Percentiles rank a stretch among this genome's conserved stretches.
Evolutionary conservation across 2,113 vertebrate genomes (phyloP).

Genomic region (Sterrhoptilus dennistouni): DNA sequence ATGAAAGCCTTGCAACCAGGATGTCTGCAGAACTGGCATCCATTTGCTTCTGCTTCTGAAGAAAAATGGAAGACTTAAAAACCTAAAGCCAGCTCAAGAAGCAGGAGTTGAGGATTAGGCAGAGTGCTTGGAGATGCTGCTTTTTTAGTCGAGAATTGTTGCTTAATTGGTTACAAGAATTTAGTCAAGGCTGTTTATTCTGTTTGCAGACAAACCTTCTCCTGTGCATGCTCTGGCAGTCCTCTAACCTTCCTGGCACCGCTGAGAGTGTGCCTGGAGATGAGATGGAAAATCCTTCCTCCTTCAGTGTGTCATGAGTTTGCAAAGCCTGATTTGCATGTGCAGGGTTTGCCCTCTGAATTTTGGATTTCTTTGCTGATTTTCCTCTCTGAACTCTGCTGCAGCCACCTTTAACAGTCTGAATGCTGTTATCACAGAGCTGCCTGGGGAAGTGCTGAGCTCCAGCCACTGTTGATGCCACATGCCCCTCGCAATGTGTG

Average conservation of each 20-base stretch:
- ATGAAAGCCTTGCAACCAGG: neutral
- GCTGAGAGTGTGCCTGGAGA: accelerated
- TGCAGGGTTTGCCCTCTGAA: neutral
- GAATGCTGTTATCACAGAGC: neutral
- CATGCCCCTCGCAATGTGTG: accelerated
- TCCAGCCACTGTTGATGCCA: neutral
- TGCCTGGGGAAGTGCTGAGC: neutral
- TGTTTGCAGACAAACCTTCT: neutral
- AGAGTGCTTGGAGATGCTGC: neutral
- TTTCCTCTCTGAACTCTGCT: neutral
- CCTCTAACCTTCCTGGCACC: neutral
- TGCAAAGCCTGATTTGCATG: neutral
- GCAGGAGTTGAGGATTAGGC: neutral
- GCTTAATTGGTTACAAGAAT: conserved; percentile 19
- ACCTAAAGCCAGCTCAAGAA: neutral
- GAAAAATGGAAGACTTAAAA: neutral
- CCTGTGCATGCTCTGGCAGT: conserved; percentile 1
- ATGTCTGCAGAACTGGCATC: neutral
- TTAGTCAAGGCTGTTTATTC: neutral
- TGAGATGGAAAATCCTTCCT: neutral
- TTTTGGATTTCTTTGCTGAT: neutral
- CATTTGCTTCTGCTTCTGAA: neutral
- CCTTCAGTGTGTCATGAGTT: accelerated
- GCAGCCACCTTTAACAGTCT: neutral
- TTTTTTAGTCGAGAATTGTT: neutral